Evolutionary conservation across 2,888 invertebrate genomes (phyloP), one percentile per base, ranked within the genome.

Genomic region (Pachycephus smyrnensis): DNA sequence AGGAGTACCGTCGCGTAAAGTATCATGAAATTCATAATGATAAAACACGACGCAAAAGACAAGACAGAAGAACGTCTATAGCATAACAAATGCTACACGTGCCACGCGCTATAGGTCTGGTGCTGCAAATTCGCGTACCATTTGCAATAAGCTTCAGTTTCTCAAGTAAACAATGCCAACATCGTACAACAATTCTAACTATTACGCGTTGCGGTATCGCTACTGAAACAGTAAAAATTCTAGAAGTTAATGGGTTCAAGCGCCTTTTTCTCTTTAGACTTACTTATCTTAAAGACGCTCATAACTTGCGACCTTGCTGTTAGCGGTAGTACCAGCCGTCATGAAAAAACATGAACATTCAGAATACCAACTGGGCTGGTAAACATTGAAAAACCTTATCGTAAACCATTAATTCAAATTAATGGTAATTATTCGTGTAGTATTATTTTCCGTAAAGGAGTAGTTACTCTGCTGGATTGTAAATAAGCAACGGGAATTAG

Each of bases 11-110:
- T 15, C 55, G 31, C 68, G 71, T 12, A 12, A n/a, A 69, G 36
- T 12, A 40, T 35, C 76, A 40, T 75, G 36, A 15, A 35, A 76
- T 35, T 55, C 74, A 75, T 78, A 31, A 71, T 69, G 12, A 30
- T 71, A 31, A 32, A 71, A 71, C 12, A 15, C 31, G 71, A 12
- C 33, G 33, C 6, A 71, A 32, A 71, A 69, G 15, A 71, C 71
- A 2, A 71, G 12, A 71, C 11, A 11, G 2, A 40, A 23, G 2
- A 40, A 23, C 23, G 23, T 55, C 9, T 55, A 0, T 55, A 55
- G 23, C 55, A 55, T 6, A 55, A 23, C 55, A 55, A 23, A 9
- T 55, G 23, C 23, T 55, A 55, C 40, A 55, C 23, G 40, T 55
- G 55, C 40, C 15, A 15, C 40, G 40, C 40, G 15, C 23, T 55